Base-by-base conservation (phyloP, 2,888 invertebrate species). In the Allolobophora icterica region DNA sequence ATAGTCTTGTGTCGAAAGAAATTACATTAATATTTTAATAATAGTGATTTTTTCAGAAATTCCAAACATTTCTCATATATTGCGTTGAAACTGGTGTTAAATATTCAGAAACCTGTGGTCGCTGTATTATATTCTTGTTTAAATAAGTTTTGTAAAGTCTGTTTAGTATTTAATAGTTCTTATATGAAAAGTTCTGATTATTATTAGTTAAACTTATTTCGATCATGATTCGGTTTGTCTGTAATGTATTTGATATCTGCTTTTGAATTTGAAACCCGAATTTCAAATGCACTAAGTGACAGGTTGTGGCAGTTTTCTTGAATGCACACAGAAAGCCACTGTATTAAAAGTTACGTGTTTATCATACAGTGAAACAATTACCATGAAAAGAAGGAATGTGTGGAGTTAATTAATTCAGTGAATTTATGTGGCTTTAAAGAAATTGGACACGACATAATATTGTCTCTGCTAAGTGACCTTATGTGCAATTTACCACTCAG, bases 101-200 rank as follows among this genome's bases (percentile, higher is more conserved):
- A 71, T 71, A 71, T 71, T 71, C 71, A 71, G 30, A n/a, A 71
- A 71, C n/a, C n/a, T n/a, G n/a, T 71, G 71, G n/a, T 71, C 8
- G 71, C 71, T 71, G 71, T 71, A 8, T 71, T 5, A 71, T 71
- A 71, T 71, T 71, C 71, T 71, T 71, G 71, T 71, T n/a, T n/a
- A 71, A n/a, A 71, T 71, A 71, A 71, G n/a, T n/a, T n/a, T n/a
- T 71, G n/a, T n/a, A 17, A 11, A 71, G n/a, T 8, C 8, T 71
- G 71, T 71, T 71, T 71, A 71, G 71, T 71, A 71, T 71, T 71
- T 71, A 71, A n/a, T 71, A n/a, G 71, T 71, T n/a, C 71, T 71
- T n/a, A 71, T 71, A 5, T n/a, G n/a, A 71, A 30, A 71, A 71
- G 71, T 71, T 71, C 71, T 21, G n/a, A 71, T 71, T 71, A n/a